Evolutionary conservation across 2,888 invertebrate species (phyloP).

Genomic region (Pegoplata infirma): DNA sequence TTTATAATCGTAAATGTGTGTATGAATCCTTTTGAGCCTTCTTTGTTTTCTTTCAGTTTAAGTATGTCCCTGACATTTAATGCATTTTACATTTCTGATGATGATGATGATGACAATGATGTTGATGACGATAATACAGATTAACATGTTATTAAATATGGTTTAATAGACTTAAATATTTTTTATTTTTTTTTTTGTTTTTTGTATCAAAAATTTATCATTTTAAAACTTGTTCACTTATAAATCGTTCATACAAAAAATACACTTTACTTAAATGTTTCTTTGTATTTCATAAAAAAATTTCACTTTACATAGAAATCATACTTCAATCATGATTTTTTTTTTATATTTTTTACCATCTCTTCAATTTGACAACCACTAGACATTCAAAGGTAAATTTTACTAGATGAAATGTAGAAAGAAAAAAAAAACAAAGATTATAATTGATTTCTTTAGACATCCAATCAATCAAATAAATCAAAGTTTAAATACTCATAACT

Average conservation of each 20-base stretch:
- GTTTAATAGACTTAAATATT: constrained; percentile 33
- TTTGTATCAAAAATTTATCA: constrained; percentile 4
- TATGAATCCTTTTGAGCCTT: constrained; percentile 13
- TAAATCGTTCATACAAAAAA: neutral
- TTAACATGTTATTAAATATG: constrained; percentile 28
- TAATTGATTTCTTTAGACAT: constrained; percentile 59
- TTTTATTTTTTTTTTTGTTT: constrained; percentile 1
- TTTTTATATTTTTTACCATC: neutral
- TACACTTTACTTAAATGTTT: neutral
- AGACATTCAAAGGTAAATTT: constrained; percentile 37
- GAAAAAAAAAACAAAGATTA: constrained; percentile 28
- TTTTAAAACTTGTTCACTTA: constrained; percentile 16
- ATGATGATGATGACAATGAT: constrained; percentile 19
- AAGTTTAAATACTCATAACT: constrained; percentile 60
- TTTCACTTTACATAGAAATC: constrained; percentile 30
- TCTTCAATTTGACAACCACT: constrained; percentile 25
- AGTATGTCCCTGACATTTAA: constrained; percentile 43
- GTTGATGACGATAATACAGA: constrained; percentile 37
- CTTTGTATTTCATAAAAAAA: neutral
- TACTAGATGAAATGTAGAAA: neutral
- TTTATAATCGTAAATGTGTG: neutral
- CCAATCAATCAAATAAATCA: constrained; percentile 62
- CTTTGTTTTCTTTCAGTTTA: constrained; percentile 23
- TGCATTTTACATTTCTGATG: constrained; percentile 27
- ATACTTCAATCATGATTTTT: constrained; percentile 18